Evolutionary conservation across 1,140 invertebrate species (phyloP).

Genomic region (Apis mellifera): Amel_HAv3.1 CM009944.2:2112001-2112500

Average conservation of each 20-base stretch:
- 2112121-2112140: not conserved
- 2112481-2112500: not conserved
- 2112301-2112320: too few relatives aligned
- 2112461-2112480: not conserved
- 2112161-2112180: not conserved
- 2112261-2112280: too few relatives aligned
- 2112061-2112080: not conserved
- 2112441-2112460: not conserved
- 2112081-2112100: not conserved
- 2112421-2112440: not conserved
- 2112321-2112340: too few relatives aligned
- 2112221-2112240: too few relatives aligned
- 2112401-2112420: too few relatives aligned
- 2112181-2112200: not conserved
- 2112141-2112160: not conserved
- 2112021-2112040: not conserved
- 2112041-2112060: not conserved
- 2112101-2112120: not conserved
- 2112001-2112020: not conserved
- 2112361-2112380: too few relatives aligned
- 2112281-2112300: too few relatives aligned
- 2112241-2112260: too few relatives aligned
- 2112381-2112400: too few relatives aligned
- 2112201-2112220: not conserved
- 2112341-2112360: too few relatives aligned